These are phyloP conservation scores for Scotopteryx bipunctaria DNA, from an alignment of 2,888 invertebrate genomes.

Conservation along the genomic window DNA sequence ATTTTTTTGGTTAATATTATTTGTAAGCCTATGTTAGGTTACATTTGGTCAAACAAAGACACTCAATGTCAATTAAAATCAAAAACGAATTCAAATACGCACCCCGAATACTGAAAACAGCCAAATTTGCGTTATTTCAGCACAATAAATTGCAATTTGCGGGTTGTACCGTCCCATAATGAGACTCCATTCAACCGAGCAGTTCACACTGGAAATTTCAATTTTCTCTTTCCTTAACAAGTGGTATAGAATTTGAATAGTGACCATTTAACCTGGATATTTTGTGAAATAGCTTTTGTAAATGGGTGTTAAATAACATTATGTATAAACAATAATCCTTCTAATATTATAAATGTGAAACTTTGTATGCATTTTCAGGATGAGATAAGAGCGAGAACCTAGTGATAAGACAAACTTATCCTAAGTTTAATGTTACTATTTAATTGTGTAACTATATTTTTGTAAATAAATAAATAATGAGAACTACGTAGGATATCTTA, in stretches of 20 bases:
- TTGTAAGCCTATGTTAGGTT: no score
- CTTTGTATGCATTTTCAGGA: no score
- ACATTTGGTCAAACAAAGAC: no score
- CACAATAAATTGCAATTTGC: slow-evolving; percentile 51
- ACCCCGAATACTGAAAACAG: slow-evolving; percentile 1
- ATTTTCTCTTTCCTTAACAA: slow-evolving; percentile 40
- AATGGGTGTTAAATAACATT: not conserved
- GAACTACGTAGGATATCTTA: no score
- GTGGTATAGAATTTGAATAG: slow-evolving; percentile 3
- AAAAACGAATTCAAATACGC: slow-evolving; percentile 6
- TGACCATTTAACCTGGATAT: not conserved
- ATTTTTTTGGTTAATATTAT: no score
- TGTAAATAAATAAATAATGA: no score
- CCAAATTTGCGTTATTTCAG: slow-evolving; percentile 29
- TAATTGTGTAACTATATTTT: no score
- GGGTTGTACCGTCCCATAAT: slow-evolving; percentile 40
- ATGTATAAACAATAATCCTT: no score
- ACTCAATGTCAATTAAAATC: slow-evolving; percentile 7
- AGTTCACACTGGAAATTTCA: slow-evolving; percentile 46
- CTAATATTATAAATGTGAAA: no score
- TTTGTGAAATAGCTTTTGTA: not conserved
- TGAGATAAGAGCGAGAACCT: no score
- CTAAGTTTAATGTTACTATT: no score
- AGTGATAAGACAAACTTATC: no score
- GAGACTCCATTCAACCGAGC: slow-evolving; percentile 42